Base-by-base conservation (phyloP, 2,113 vertebrate species). In the Emydura subglobosa region DNA sequence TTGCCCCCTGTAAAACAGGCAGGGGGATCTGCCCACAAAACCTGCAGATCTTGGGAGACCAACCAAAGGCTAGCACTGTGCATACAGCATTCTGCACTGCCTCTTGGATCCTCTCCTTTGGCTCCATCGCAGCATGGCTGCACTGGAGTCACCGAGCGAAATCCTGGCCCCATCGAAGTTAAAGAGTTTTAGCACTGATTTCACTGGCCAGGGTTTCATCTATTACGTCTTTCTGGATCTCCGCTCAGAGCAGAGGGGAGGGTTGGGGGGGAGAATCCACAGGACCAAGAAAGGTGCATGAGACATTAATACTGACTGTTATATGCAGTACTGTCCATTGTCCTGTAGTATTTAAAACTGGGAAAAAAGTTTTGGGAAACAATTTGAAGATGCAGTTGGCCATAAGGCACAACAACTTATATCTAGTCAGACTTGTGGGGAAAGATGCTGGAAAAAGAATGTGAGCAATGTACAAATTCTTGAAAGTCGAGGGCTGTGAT, bases 41-140 rank as follows among this genome's bases (percentile, higher is more conserved):
- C 39, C 87, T 92, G 83, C 44, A 86, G 83, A 24, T 54, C 0
- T 1, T 47, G 42, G 74, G 44, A 29, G 27, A 79, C 27, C 61
- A 61, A 54, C 34, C 47, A 65, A 76, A 47, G 82, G 89, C 81
- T 93, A 95, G 85, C 47, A 95, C 55, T 39, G 61, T 9, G 8
- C 2, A 22, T 0, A 1, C 24, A 57, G 51, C 51, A 84, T 61
- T 7, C 39, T 44, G 72, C 10, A 21, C 10, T 42, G 72, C 72
- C 39, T 74, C 22, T 13, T 24, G 16, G 21, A 10, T 42, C 39
- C 22, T 39, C 72, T 39, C 16, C 19, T 27, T 65, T 5, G 6
- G 59, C 27, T n/a, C 34, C 65, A 34, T 68, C 47, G 47, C 47
- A 47, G 47, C 8, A 50, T 50, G 68, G 34, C 19, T 42, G 21